phyloP scores from a whole-genome alignment of 2,113 vertebrate species.

The Bagarius yarrelli region DNA sequence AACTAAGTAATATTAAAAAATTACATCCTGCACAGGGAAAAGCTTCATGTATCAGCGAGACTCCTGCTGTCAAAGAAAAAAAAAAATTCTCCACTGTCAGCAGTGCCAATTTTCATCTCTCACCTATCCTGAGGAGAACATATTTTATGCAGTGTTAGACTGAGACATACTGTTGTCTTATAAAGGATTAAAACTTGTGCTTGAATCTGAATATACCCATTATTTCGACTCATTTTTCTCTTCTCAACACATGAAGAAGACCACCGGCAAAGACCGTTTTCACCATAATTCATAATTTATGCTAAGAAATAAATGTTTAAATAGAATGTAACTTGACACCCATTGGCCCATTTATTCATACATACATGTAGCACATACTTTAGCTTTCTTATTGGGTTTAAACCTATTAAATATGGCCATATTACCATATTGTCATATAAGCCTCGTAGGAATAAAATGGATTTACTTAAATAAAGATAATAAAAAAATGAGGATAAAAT shows the following conservation, averaged over 20 bases:
- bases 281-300: background rate
- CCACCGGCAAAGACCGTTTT: background rate
- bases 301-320: background rate
- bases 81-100: slow-evolving; percentile 34
- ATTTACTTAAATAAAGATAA: too few relatives aligned
- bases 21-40: slow-evolving; percentile 14
- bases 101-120: slow-evolving; percentile 35
- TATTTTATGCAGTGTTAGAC: slow-evolving; percentile 39
- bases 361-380: too few relatives aligned
- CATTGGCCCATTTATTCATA: too few relatives aligned
- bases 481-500: too few relatives aligned
- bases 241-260: slow-evolving; percentile 4
- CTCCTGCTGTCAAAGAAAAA: slow-evolving; percentile 37
- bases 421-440: too few relatives aligned
- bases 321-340: background rate
- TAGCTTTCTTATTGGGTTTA: too few relatives aligned
- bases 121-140: slow-evolving; percentile 38
- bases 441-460: too few relatives aligned
- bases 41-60: slow-evolving; percentile 34
- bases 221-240: slow-evolving; percentile 9
- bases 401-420: too few relatives aligned
- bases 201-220: background rate
- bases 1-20: slow-evolving; percentile 6
- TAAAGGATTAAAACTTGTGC: slow-evolving; percentile 33
- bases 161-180: slow-evolving; percentile 30